Evolutionary conservation across 2,888 invertebrate genomes (phyloP).

Genomic region (Diogma glabrata): DNA sequence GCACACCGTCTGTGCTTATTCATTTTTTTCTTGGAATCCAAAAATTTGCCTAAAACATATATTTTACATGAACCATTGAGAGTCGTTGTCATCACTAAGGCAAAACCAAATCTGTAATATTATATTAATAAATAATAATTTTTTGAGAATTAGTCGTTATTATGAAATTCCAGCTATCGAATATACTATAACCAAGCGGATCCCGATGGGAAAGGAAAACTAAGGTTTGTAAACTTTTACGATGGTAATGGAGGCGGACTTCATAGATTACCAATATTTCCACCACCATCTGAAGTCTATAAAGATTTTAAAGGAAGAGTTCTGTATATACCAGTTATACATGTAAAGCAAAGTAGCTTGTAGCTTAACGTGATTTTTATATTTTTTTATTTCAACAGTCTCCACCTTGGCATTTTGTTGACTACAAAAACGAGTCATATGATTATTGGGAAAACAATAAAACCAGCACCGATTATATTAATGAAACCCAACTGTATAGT

Average conservation of each 20-base stretch:
- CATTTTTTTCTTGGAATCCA: constrained; percentile 56
- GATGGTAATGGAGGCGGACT: constrained; percentile 43
- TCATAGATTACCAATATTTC: constrained; percentile 54
- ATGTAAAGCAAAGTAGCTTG: too few relatives aligned
- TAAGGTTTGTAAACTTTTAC: constrained; percentile 64
- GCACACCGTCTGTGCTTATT: constrained; percentile 39
- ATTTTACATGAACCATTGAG: constrained; percentile 36
- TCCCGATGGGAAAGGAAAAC: constrained; percentile 43
- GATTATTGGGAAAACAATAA: constrained; percentile 15
- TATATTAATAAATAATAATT: not conserved
- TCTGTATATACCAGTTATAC: constrained; percentile 58
- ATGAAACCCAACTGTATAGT: constrained; percentile 14
- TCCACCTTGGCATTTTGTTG: constrained; percentile 69
- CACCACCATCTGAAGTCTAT: constrained; percentile 48
- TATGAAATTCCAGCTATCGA: constrained; percentile 42
- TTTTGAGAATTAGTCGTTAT: not conserved
- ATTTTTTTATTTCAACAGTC: constrained; percentile 34
- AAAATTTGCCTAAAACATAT: constrained; percentile 35
- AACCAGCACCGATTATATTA: constrained; percentile 11
- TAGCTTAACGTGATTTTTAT: constrained; percentile 11
- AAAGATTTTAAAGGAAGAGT: constrained; percentile 50
- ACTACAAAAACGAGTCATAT: constrained; percentile 41
- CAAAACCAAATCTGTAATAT: constrained; percentile 27
- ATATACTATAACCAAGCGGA: constrained; percentile 62
- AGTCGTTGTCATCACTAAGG: constrained; percentile 53